Evolutionary conservation across 2,888 invertebrate genomes (phyloP).

Genomic region (Ectemnius continuus): DNA sequence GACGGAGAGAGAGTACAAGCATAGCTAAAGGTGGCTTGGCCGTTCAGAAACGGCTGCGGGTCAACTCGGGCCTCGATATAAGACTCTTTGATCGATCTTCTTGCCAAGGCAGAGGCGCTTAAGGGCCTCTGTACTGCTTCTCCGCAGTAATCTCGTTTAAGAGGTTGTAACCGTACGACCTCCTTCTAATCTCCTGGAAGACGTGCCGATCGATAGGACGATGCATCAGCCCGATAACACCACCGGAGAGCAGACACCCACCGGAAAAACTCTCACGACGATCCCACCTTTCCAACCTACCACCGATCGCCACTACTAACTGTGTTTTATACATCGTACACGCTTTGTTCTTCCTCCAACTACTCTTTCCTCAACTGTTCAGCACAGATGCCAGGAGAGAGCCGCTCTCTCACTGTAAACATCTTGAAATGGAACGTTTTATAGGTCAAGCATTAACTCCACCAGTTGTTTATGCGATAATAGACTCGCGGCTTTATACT

Average conservation of each 20-base stretch:
- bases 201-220: constrained; percentile 41
- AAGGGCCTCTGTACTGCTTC: constrained; percentile 23
- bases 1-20: no score
- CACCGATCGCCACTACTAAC: not conserved
- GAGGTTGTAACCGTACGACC: constrained; percentile 36
- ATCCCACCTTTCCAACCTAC: constrained; percentile 29
- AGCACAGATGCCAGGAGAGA: constrained; percentile 31
- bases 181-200: constrained; percentile 33
- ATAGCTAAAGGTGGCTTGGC: no score
- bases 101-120: constrained; percentile 29
- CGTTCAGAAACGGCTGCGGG: constrained; percentile 2
- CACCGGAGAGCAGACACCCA: not conserved
- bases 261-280: constrained; percentile 31
- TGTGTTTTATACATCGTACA: not conserved
- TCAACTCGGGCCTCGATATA: not conserved
- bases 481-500: constrained; percentile 19
- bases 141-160: constrained; percentile 46
- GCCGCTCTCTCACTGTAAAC: constrained; percentile 44
- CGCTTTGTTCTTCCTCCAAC: constrained; percentile 37
- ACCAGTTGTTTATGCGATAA: constrained; percentile 34
- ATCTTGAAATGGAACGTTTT: constrained; percentile 44
- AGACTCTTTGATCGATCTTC: constrained; percentile 37
- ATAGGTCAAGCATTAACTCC: constrained; percentile 42
- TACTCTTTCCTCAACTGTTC: constrained; percentile 41
- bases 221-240: constrained; percentile 29